Base-by-base conservation (phyloP, 2,113 vertebrate genomes). In the Laticauda colubrina region DNA sequence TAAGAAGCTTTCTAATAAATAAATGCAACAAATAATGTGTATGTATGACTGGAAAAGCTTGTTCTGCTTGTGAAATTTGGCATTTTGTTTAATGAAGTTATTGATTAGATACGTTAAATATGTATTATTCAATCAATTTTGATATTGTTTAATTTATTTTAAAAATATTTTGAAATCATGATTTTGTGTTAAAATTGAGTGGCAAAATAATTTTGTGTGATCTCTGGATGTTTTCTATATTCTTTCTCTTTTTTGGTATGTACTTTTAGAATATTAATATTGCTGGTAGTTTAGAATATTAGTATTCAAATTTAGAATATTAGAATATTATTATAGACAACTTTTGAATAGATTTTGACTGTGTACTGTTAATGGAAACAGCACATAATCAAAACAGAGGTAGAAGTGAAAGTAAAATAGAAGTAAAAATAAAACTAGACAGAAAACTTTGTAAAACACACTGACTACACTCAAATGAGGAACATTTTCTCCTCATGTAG, bases 221-320 rank as follows among this genome's bases (percentile, higher is more conserved):
- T 39, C 12, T 24, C 2, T 94, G 29, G 5, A 0, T 0, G 39
- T 43, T 24, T 92, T 85, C 57, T 51, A 55, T 0, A 0, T 2
- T 85, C 0, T 75, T 34, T 14, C 15, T 75, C 18, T 51, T 24
- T 5, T 90, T 91, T 43, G 48, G 10, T 75, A 64, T 89, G 48
- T 64, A 3, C 0, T 39, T 90, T 6, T 91, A 90, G 54, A 89
- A 53, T 86, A 2, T 4, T 18, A 29, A 92, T 93, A 87, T 85
- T 64, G 12, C 51, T 5, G 5, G 51, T 53, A 64, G 4, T 64
- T 64, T 64, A 64, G 11, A 64, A 64, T 64, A 64, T 64, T 64
- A n/a, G 26, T 14, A 64, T 29, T 64, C 11, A n/a, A 29, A 64
- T 64, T 64, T 64, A n/a, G 61, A 64, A n/a, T 64, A 64, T 8